Base-by-base conservation (phyloP, 2,888 invertebrate species). In the Dasysyrphus albostriatus region DNA sequence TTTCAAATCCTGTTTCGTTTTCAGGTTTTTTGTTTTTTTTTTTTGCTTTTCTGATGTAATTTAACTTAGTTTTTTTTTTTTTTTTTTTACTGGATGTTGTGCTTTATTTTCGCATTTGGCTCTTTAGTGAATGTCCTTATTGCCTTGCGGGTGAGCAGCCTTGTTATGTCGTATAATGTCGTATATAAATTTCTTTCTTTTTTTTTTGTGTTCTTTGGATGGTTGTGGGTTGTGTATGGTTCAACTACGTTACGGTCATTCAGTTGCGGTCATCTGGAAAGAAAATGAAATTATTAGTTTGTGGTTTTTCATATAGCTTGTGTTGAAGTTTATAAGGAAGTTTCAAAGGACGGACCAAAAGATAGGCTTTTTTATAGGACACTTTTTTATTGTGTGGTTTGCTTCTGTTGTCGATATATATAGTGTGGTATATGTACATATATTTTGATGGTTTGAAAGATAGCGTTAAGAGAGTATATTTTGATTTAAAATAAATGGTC, bases 261-360 rank as follows among this genome's bases (percentile, higher is more conserved):
- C 87, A 87, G 87, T 72, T 83, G 78, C 83, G 87, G 87, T 87
- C 78, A 87, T 87, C 87, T 87, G 87, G 72, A 87, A 87, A 79
- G 78, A 79, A 87, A 87, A 87, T 83, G 78, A 82, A 85, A 85
- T 82, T 85, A 85, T 85, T 85, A 82, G 77, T 82, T 85, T 77
- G 75, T 70, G 77, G 81, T 77, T 78, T 56, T 47, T 39, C 29
- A 10, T 42, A 24, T 54, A 44, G 67, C 44, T 37, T 69, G 42
- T 29, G 74, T 61, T 69, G 65, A 42, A 10, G 63, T 34, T 65
- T 65, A 34, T 61, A 70, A 16, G 29, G 67, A 61, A 19, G 63
- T 58, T 76, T 85, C 69, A 81, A 81, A 77, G 72, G 76, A 70
- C 59, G 72, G 76, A 70, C 59, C 29, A 47, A 54, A 44, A 54